These are phyloP conservation scores for Drosophila bocqueti DNA, from an alignment of 1,140 invertebrate genomes.

Conservation along the genomic window DNA sequence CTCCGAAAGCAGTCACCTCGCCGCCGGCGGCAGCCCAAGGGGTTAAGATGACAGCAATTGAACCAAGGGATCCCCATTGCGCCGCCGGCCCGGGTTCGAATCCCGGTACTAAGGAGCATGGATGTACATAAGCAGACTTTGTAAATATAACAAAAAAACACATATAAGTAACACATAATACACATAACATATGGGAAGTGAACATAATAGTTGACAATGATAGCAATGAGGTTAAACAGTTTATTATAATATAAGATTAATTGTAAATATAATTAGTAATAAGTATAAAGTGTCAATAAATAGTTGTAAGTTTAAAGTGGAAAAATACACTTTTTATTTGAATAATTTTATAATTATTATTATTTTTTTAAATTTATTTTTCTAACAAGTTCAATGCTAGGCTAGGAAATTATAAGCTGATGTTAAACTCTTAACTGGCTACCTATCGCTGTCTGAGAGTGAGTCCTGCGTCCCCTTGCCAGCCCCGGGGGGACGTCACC, in stretches of 20 bases:
- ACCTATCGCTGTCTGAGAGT: not conserved
- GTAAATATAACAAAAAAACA: not conserved
- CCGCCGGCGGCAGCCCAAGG: slow-evolving; percentile 2
- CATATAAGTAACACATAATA: too few species aligned
- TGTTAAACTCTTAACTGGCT: not conserved
- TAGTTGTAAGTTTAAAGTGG: not conserved
- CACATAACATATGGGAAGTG: too few species aligned
- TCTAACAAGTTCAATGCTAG: not conserved
- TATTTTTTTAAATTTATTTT: not conserved
- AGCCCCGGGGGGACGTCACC: not conserved
- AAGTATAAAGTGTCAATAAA: not conserved
- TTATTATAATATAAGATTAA: too few species aligned
- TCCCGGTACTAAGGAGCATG: slow-evolving; percentile 16
- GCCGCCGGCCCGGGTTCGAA: slow-evolving; percentile 12
- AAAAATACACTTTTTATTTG: not conserved
- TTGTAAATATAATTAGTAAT: not conserved
- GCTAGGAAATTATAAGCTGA: not conserved
- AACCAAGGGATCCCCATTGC: not conserved
- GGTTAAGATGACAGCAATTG: not conserved
- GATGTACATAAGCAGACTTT: not conserved
- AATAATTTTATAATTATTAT: not conserved
- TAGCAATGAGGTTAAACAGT: too few species aligned
- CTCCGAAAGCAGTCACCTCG: not conserved
- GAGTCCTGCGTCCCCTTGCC: not conserved
- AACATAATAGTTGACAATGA: too few species aligned